These are phyloP conservation scores for Sebastes variabilis DNA, from an alignment of 2,797 vertebrate species.

Conservation along the genomic window DNA sequence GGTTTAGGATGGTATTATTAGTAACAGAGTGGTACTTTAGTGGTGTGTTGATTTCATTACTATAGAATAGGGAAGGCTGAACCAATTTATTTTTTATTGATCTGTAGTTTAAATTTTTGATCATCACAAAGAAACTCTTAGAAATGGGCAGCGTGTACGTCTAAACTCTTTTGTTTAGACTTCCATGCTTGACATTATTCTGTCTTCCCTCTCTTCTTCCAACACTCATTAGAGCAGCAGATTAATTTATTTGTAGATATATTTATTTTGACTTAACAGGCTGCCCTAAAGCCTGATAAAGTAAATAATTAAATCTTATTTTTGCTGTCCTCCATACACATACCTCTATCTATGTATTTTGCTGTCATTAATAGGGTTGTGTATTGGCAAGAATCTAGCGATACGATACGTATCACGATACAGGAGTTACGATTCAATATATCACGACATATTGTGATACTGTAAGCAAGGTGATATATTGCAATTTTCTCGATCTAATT, in stretches of 20 bases:
- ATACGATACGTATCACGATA: too few species aligned
- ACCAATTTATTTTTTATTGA: neutral
- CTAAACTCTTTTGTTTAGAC: too few species aligned
- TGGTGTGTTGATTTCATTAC: neutral
- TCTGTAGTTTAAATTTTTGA: neutral
- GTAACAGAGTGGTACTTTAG: neutral
- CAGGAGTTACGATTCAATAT: too few species aligned
- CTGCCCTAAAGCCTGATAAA: too few species aligned
- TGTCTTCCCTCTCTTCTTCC: neutral
- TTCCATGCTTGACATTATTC: neutral
- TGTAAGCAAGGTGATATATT: too few species aligned
- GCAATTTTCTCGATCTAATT: too few species aligned
- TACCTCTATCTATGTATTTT: neutral
- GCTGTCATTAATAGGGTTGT: neutral
- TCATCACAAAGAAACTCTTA: neutral
- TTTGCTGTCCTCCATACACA: neutral
- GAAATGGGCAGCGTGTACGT: neutral
- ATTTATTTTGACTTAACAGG: conserved; percentile 11
- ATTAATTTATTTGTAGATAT: neutral
- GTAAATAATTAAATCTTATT: neutral
- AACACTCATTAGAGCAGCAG: conserved; percentile 1
- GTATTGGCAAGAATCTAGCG: too few species aligned
- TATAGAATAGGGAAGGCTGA: neutral
- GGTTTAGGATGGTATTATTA: neutral
- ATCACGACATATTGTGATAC: too few species aligned